Percentiles rank a stretch among this genome's conserved stretches.
Evolutionary conservation across 2,113 vertebrate species (phyloP).

Genomic region (Dasypus novemcinctus): DNA sequence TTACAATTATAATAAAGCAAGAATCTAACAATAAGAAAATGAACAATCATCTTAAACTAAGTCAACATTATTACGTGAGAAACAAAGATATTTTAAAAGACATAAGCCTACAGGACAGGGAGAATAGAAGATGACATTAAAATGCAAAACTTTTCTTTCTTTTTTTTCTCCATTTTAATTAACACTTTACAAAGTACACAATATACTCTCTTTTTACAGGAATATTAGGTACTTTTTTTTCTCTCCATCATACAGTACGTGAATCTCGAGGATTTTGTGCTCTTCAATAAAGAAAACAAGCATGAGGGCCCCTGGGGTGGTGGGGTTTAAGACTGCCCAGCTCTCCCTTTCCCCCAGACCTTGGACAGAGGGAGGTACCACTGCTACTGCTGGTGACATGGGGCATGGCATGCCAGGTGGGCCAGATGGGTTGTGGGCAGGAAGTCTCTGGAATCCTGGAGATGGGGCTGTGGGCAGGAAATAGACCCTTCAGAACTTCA

Average conservation of each 20-base stretch:
- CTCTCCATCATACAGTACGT: constrained; percentile 82
- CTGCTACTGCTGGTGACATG: constrained; percentile 61
- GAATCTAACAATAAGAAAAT: background rate
- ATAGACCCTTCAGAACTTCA: background rate
- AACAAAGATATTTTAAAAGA: background rate
- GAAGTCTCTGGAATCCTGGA: background rate
- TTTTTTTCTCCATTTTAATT: constrained; percentile 80
- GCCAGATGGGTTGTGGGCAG: background rate
- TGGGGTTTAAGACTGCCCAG: background rate
- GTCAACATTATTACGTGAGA: background rate
- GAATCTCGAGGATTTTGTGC: constrained; percentile 77
- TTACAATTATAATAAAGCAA: background rate
- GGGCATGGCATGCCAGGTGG: background rate
- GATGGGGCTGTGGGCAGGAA: background rate
- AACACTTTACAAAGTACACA: constrained; percentile 89
- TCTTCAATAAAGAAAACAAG: constrained; percentile 63
- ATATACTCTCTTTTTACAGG: constrained; percentile 85
- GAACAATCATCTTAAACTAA: background rate
- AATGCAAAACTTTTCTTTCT: background rate
- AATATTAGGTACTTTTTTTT: constrained; percentile 78
- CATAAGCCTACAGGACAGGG: background rate
- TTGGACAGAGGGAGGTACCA: background rate
- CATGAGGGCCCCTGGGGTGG: background rate
- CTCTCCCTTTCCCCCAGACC: background rate
- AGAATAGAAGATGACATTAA: background rate